Base-by-base conservation (phyloP, 2,888 invertebrate species). In the Orthonevra nobilis region DNA sequence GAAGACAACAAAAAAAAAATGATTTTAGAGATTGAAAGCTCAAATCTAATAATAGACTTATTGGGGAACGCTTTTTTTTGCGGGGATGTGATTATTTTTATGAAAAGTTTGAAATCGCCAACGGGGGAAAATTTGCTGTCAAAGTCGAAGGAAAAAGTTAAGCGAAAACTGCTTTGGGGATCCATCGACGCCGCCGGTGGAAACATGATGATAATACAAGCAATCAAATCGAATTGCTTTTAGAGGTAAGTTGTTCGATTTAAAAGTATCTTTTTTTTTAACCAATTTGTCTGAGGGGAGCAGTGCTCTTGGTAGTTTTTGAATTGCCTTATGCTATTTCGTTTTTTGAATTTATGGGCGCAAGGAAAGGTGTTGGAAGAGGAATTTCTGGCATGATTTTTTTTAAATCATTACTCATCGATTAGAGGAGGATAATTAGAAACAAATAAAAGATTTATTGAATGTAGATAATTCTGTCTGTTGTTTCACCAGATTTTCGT, bases 21-120 rank as follows among this genome's bases (percentile, higher is more conserved):
- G 48, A 32, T 54, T 48, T 69, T 50, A 69, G 42, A 69, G 56
- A 61, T 75, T 69, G 63, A 69, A 69, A 69, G 61, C 75, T 50
- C 75, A 75, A 75, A 75, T 69, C 69, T 69, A 69, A 75, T 69
- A 75, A 69, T 48, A 36, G 63, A 14, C 44, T 56, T 36, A 63
- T 50, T 42, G 48, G 56, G 32, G 40, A 44, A 20, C 10, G n/a
- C 1, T 28, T 48, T 20, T 66, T 28, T 63, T 50, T 6, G 32
- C 7, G 28, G 3, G 38, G 26, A 3, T 23, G 42, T 28, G 9
- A 23, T 6, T 30, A 46, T 23, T 42, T 72, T 42, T 58, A 4
- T n/a, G 36, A 15, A 61, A 58, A 46, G 46, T 74, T 74, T 17
- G n/a, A 38, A 44, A 34, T 28, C 52, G 36, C 12, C 17, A 10